A percentile compares a stretch with the other conserved stretches of the same genome.
These are phyloP conservation scores for Microtus richardsoni DNA, from an alignment of 2,113 vertebrate species.

Conservation along the genomic window DNA sequence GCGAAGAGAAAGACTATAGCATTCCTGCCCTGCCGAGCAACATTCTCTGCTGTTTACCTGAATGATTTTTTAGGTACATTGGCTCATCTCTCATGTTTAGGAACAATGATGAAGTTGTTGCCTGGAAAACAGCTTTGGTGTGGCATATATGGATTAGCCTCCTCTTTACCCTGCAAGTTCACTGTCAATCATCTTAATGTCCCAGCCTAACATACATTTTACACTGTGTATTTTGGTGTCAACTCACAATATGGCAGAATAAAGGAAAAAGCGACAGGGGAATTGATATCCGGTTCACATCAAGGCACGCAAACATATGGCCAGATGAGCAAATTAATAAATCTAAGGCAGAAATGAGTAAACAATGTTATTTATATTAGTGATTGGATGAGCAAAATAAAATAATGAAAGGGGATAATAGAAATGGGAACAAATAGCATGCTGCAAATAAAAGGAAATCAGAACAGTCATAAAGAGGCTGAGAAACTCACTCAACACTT, in stretches of 20 bases:
- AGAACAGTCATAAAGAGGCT: neutral
- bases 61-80: constrained; percentile 75
- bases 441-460: neutral
- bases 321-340: constrained; percentile 47
- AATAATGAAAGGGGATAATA: neutral
- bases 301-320: constrained; percentile 50
- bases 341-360: constrained; percentile 41
- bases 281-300: constrained; percentile 56
- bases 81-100: constrained; percentile 80
- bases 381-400: neutral
- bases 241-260: constrained; percentile 68
- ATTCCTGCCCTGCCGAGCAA: constrained; percentile 73
- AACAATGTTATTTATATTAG: neutral
- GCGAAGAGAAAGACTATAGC: constrained; percentile 50
- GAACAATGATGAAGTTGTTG: constrained; percentile 82
- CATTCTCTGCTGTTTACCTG: constrained; percentile 79
- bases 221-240: constrained; percentile 45
- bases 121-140: constrained; percentile 74
- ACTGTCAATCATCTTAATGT: constrained; percentile 75
- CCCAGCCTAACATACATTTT: constrained; percentile 57
- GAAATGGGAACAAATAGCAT: neutral
- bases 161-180: constrained; percentile 66
- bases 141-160: constrained; percentile 74
- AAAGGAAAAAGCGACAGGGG: constrained; percentile 60
- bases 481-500: constrained; percentile 24